phyloP scores from a whole-genome alignment of 1,140 invertebrate species.

The Drosophila nannoptera region DNA sequence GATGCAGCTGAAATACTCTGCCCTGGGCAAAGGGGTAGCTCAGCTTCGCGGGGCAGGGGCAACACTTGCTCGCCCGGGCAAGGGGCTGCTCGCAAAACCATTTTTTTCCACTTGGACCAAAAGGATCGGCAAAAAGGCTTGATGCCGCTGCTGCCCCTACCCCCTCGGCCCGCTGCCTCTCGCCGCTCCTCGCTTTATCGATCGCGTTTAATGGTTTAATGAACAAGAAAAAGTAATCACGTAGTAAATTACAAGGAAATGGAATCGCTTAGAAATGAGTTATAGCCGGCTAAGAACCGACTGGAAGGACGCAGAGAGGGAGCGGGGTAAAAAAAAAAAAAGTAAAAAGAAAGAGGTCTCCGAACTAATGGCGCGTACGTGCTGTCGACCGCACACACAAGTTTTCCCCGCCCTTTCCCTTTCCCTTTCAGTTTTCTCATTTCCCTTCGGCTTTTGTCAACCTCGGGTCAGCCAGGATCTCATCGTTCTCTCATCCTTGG shows the following conservation, averaged over 20 bases:
- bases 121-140: conserved; percentile 31
- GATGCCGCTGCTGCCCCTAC: conserved; percentile 1
- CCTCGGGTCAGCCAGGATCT: conserved; percentile 18
- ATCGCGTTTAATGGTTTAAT: conserved; percentile 73
- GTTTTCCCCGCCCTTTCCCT: conserved; percentile 12
- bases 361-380: conserved; percentile 64
- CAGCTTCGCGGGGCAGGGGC: no score
- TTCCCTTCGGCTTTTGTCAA: conserved; percentile 13
- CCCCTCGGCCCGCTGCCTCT: neutral
- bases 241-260: conserved; percentile 75
- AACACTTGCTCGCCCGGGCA: neutral
- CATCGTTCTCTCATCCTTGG: conserved; percentile 15
- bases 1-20: neutral
- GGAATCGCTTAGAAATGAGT: conserved; percentile 72
- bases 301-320: neutral
- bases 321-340: conserved; percentile 8
- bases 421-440: neutral
- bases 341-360: neutral
- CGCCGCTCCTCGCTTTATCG: conserved; percentile 43
- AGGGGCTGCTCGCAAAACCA: conserved; percentile 41
- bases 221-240: conserved; percentile 75
- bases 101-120: conserved; percentile 29
- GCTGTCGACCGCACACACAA: conserved; percentile 35
- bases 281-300: conserved; percentile 38
- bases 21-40: neutral